Evolutionary conservation across 2,113 vertebrate genomes (phyloP).

Genomic region (Numenius arquata): DNA sequence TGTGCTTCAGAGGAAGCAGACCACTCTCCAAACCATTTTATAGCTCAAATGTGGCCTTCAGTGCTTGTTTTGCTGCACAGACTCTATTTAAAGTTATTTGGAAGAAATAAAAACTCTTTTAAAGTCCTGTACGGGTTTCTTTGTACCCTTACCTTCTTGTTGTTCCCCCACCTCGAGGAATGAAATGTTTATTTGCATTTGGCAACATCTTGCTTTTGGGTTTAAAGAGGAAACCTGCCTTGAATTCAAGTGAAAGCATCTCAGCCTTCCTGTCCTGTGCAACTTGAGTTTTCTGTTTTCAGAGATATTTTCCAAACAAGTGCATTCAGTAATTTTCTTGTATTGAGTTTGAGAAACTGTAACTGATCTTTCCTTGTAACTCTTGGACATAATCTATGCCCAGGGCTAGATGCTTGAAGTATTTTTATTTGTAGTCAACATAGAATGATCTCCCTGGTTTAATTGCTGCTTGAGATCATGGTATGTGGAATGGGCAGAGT

Average conservation of each 20-base stretch:
- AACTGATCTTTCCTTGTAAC: not conserved
- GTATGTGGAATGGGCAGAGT: not conserved
- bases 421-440: not conserved
- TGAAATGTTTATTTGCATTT: not conserved
- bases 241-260: not conserved
- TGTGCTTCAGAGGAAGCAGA: not conserved
- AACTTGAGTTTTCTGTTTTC: not conserved
- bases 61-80: not conserved
- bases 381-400: not conserved
- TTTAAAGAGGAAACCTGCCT: not conserved
- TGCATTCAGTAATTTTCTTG: not conserved
- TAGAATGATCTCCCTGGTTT: not conserved
- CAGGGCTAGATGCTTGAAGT: not conserved
- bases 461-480: not conserved
- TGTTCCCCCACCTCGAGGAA: fast-evolving
- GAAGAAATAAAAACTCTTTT: not conserved
- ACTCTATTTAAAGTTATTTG: not conserved
- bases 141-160: not conserved
- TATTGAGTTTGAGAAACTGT: not conserved
- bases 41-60: not conserved
- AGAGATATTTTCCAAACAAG: not conserved
- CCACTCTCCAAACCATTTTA: not conserved
- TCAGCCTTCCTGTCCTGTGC: not conserved
- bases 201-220: fast-evolving
- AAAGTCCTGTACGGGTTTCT: not conserved